Conservation (phyloP, 2,888 invertebrate genomes). For the Druceiella hillmani region DNA sequence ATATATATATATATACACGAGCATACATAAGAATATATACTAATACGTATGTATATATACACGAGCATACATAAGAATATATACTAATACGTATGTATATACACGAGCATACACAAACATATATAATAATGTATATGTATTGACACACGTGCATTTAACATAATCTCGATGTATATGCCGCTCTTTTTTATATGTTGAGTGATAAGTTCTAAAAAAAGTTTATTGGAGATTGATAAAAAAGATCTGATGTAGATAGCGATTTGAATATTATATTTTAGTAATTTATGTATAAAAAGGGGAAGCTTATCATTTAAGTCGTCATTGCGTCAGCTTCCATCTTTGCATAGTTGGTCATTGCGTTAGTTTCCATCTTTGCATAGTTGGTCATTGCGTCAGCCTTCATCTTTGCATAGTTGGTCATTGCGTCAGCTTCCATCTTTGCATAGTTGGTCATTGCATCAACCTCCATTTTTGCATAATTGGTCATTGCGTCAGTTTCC, state of each 20-base stretch:
- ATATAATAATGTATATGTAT: background rate
- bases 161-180: background rate
- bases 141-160: background rate
- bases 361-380: background rate
- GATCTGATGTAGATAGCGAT: too few relatives aligned
- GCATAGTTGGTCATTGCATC: too few relatives aligned
- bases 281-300: too few relatives aligned
- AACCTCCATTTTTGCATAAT: too few relatives aligned
- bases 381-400: background rate
- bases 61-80: background rate
- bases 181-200: too few relatives aligned
- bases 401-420: background rate
- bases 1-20: constrained; percentile 15
- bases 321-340: too few relatives aligned
- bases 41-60: constrained; percentile 7
- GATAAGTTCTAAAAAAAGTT: too few relatives aligned
- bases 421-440: too few relatives aligned
- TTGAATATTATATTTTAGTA: too few relatives aligned
- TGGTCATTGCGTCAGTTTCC: too few relatives aligned
- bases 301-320: too few relatives aligned
- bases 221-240: too few relatives aligned
- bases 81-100: background rate
- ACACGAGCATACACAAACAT: background rate
- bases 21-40: constrained; percentile 11
- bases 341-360: background rate